Evolutionary conservation across 1,140 invertebrate species (phyloP).

Genomic region (Nomia melanderi): DNA sequence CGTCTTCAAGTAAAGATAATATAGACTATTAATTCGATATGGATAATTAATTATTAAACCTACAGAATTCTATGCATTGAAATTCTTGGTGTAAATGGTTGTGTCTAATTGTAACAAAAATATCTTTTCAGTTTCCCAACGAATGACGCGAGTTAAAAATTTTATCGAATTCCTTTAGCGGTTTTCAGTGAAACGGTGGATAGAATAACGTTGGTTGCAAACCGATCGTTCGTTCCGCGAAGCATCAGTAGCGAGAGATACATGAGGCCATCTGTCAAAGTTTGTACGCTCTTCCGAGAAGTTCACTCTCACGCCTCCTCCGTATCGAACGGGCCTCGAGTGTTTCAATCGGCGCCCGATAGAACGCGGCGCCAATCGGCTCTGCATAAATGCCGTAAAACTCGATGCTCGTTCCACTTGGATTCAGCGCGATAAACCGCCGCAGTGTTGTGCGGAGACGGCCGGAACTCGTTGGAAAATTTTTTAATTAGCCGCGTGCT

Average conservation of each 20-base stretch:
- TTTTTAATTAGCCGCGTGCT: not conserved
- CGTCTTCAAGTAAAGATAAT: too few species aligned
- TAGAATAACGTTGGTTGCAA: slow-evolving; percentile 16
- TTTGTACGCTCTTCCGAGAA: slow-evolving; percentile 62
- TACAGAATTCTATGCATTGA: too few species aligned
- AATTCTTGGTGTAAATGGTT: too few species aligned
- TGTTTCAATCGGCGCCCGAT: slow-evolving; percentile 59
- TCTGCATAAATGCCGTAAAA: slow-evolving; percentile 34
- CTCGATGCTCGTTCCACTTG: slow-evolving; percentile 24
- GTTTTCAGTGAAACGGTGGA: not conserved
- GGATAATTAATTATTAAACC: too few species aligned
- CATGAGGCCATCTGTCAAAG: slow-evolving; percentile 63
- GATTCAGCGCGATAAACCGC: slow-evolving; percentile 13
- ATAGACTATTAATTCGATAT: too few species aligned
- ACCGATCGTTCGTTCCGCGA: slow-evolving; percentile 34
- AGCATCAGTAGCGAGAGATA: slow-evolving; percentile 19
- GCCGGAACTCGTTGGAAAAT: slow-evolving; percentile 14
- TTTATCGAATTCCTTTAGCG: not conserved
- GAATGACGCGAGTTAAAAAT: not conserved
- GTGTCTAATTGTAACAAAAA: too few species aligned
- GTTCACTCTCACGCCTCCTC: slow-evolving; percentile 48
- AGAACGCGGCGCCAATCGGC: slow-evolving; percentile 53
- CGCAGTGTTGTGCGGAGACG: not conserved
- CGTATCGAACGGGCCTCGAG: slow-evolving; percentile 42
- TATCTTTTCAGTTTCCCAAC: not conserved